These are phyloP conservation scores for Ahaetulla prasina DNA, from an alignment of 2,113 vertebrate genomes.

Conservation along the genomic window DNA sequence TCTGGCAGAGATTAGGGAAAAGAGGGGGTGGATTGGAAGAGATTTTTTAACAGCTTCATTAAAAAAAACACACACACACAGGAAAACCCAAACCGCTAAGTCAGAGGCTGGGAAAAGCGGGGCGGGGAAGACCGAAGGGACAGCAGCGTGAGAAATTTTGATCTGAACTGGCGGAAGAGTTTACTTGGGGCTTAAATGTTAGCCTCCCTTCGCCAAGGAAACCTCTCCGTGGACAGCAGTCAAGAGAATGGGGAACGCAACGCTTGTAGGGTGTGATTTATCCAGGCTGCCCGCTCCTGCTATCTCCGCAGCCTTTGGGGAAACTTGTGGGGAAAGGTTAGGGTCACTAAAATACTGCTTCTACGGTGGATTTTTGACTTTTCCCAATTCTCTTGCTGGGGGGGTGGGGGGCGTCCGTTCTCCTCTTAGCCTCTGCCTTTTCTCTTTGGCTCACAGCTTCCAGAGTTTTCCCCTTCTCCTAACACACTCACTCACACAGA, in stretches of 20 bases:
- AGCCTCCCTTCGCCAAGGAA: conserved; percentile 31
- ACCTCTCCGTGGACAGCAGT: conserved; percentile 32
- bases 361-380: conserved; percentile 39
- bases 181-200: not conserved
- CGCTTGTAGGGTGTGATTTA: conserved; percentile 21
- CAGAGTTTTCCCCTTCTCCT: not conserved
- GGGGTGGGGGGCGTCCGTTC: conserved; percentile 21
- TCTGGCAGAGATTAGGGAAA: conserved; percentile 8
- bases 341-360: conserved; percentile 44
- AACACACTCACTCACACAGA: not conserved
- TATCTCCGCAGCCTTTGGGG: not conserved
- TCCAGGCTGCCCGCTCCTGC: not conserved
- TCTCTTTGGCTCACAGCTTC: conserved; percentile 24
- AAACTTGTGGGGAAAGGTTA: conserved; percentile 7
- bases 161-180: conserved; percentile 35
- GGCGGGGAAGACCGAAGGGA: not conserved
- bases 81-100: conserved; percentile 21
- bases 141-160: conserved; percentile 51
- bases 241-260: not conserved
- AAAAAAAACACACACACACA: not conserved
- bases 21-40: conserved; percentile 1
- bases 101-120: conserved; percentile 33
- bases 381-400: conserved; percentile 21
- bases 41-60: not conserved
- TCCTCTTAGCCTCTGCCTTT: conserved; percentile 40